These are phyloP conservation scores for Myiothlypis chrysogaster DNA, from an alignment of 2,797 vertebrate species.

Conservation along the genomic window DNA sequence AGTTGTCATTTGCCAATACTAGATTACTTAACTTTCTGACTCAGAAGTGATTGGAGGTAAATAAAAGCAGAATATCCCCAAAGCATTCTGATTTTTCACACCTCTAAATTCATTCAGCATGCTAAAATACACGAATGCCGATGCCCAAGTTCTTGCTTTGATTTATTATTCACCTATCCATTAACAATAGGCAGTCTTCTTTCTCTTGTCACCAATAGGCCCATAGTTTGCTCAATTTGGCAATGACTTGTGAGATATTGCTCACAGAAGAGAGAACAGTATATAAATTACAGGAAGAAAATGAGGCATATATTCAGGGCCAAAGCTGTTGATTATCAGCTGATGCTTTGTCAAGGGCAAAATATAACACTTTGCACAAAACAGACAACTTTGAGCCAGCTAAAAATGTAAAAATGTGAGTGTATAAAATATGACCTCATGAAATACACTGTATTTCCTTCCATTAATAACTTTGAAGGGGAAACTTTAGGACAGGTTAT, in stretches of 20 bases:
- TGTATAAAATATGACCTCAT: background rate
- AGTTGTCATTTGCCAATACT: background rate
- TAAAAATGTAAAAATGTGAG: background rate
- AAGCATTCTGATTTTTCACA: background rate
- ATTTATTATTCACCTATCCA: constrained; percentile 52
- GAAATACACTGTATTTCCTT: background rate
- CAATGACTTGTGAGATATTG: constrained; percentile 3
- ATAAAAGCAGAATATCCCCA: background rate
- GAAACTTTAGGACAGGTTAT: background rate
- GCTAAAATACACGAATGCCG: background rate
- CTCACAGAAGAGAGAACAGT: background rate
- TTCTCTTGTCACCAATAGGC: constrained; percentile 1
- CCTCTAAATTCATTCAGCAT: background rate
- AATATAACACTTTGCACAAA: background rate
- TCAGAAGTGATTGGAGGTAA: background rate
- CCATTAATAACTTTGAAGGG: background rate
- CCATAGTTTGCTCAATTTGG: background rate
- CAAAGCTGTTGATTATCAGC: background rate
- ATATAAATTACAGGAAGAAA: background rate
- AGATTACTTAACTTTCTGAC: background rate
- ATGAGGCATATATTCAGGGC: background rate
- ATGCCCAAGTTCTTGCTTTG: constrained; percentile 30
- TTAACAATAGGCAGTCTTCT: constrained; percentile 32
- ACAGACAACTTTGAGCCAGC: background rate
- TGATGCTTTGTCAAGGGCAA: constrained; percentile 11